phyloP scores from a whole-genome alignment of 2,797 vertebrate species.

The Gila robusta region DNA sequence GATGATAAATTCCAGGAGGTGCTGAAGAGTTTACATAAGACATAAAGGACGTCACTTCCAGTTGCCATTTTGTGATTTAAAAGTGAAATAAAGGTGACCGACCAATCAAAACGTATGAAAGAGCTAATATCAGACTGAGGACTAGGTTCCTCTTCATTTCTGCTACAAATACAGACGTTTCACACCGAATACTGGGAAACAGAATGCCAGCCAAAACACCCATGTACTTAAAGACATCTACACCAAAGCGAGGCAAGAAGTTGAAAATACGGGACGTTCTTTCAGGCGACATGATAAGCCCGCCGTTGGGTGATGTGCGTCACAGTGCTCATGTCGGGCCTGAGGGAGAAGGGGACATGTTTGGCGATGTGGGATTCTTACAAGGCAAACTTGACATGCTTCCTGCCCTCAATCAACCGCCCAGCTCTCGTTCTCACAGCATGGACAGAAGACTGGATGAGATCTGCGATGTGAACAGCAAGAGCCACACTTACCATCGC shows the following conservation, averaged over 20 bases:
- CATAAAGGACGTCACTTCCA: neutral
- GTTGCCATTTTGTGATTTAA: constrained; percentile 42
- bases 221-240: constrained; percentile 84
- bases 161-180: constrained; percentile 25
- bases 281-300: constrained; percentile 87
- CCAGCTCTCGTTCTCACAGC: constrained; percentile 68
- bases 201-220: constrained; percentile 87
- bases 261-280: constrained; percentile 81
- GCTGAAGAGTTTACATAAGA: constrained; percentile 51
- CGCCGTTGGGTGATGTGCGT: constrained; percentile 84
- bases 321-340: constrained; percentile 86
- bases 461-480: constrained; percentile 16
- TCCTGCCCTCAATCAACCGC: constrained; percentile 63
- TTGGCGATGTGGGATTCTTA: constrained; percentile 86
- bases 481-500: constrained; percentile 70
- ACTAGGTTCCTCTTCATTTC: constrained; percentile 33
- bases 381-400: constrained; percentile 84
- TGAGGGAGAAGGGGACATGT: constrained; percentile 83
- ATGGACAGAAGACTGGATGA: constrained; percentile 68
- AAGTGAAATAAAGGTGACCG: constrained; percentile 18
- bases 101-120: constrained; percentile 22
- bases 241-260: constrained; percentile 82
- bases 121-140: constrained; percentile 41
- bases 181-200: constrained; percentile 55
- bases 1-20: constrained; percentile 67